These are phyloP conservation scores for Leucoraja ocellata DNA, from an alignment of 2,797 vertebrate species.

Conservation along the genomic window DNA sequence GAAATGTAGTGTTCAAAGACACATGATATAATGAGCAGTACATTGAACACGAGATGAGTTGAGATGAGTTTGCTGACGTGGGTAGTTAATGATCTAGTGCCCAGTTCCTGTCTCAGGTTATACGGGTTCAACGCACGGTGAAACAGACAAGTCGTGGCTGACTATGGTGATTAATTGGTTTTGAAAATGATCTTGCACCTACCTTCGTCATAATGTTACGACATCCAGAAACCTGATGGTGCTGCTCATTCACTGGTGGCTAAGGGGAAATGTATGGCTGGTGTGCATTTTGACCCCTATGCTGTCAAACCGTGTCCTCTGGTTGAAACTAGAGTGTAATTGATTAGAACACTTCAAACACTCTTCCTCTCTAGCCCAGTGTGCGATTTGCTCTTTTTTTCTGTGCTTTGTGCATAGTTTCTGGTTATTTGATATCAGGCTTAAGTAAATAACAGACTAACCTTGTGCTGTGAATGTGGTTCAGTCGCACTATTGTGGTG, in stretches of 20 bases:
- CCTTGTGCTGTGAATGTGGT: neutral
- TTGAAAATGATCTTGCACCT: conserved; percentile 16
- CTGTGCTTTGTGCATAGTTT: neutral
- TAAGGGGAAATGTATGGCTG: neutral
- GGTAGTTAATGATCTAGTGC: neutral
- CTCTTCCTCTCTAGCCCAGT: neutral
- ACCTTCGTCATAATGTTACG: neutral
- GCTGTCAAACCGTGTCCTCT: neutral
- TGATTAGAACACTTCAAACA: neutral
- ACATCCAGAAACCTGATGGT: neutral
- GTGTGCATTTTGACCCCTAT: neutral
- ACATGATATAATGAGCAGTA: neutral
- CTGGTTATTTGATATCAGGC: neutral
- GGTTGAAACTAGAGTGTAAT: neutral
- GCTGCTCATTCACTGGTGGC: neutral
- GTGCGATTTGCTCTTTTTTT: neutral
- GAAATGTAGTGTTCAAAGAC: neutral
- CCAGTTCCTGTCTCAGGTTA: conserved; percentile 1
- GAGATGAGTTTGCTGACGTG: too few relatives aligned
- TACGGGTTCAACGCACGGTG: neutral
- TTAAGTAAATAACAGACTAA: neutral
- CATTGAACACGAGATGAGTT: neutral
- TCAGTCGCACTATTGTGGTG: neutral
- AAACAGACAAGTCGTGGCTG: neutral
- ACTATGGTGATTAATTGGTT: conserved; percentile 3